Evolutionary conservation across 2,797 vertebrate species (phyloP).

Genomic region (Phyllotis vaccarum): DNA sequence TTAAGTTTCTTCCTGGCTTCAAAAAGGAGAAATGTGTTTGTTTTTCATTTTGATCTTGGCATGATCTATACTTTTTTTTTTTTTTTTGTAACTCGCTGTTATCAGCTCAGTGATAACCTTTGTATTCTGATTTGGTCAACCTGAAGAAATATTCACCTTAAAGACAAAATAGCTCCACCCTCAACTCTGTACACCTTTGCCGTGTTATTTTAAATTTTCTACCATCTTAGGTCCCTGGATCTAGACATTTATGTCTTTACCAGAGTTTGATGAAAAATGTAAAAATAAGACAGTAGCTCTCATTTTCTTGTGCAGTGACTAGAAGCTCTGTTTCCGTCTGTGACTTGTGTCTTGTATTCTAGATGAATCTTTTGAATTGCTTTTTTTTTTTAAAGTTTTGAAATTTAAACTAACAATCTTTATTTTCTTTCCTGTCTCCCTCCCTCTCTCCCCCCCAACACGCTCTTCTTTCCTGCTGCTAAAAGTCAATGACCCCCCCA

Average conservation of each 20-base stretch:
- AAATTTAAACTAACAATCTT: neutral
- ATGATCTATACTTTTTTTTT: constrained; percentile 35
- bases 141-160: neutral
- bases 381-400: neutral
- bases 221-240: neutral
- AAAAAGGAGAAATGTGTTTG: neutral
- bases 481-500: neutral
- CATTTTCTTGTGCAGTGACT: neutral
- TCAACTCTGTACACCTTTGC: neutral
- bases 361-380: neutral
- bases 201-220: neutral
- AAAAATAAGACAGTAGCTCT: neutral
- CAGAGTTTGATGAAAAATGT: neutral
- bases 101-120: neutral
- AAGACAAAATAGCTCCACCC: neutral
- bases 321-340: neutral
- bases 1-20: neutral
- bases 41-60: neutral
- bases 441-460: no score
- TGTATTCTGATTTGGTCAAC: neutral
- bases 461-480: neutral
- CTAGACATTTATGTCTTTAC: neutral
- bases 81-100: neutral
- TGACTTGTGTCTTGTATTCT: neutral
- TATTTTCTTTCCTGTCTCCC: neutral